Evolutionary conservation across 1,140 invertebrate species (phyloP).

Genomic region (Zaprionus nigranus): DNA sequence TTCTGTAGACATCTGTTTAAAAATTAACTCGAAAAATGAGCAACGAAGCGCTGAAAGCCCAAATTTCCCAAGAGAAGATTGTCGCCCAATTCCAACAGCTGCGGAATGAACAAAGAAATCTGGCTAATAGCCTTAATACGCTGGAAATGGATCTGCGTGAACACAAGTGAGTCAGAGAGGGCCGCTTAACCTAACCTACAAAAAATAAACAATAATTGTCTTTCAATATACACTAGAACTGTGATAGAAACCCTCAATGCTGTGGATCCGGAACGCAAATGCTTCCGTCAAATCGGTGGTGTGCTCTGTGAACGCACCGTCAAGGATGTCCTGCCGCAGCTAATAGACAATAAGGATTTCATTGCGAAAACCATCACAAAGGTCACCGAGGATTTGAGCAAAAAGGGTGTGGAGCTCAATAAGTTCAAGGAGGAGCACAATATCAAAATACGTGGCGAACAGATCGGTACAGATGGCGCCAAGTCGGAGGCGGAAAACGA

Average conservation of each 20-base stretch:
- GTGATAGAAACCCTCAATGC: slow-evolving; percentile 97
- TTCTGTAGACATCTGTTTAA: slow-evolving; percentile 55
- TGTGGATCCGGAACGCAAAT: slow-evolving; percentile 93
- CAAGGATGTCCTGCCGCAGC: slow-evolving; percentile 94
- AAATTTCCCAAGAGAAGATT: slow-evolving; percentile 89
- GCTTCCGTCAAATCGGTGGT: slow-evolving; percentile 96
- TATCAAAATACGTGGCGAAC: slow-evolving; percentile 90
- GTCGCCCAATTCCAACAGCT: slow-evolving; percentile 94
- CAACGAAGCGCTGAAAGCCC: slow-evolving; percentile 60
- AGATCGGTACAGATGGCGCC: slow-evolving; percentile 85
- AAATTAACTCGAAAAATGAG: slow-evolving; percentile 59
- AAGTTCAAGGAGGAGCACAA: slow-evolving; percentile 96
- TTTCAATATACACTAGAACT: slow-evolving; percentile 87
- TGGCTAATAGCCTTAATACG: slow-evolving; percentile 95
- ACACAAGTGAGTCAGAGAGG: slow-evolving; percentile 91
- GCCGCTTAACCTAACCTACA: slow-evolving; percentile 40
- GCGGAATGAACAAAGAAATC: slow-evolving; percentile 93
- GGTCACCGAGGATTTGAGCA: slow-evolving; percentile 91
- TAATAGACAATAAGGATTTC: slow-evolving; percentile 93
- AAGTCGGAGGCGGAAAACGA: slow-evolving; percentile 83
- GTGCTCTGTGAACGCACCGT: slow-evolving; percentile 97
- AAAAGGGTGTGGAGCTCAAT: slow-evolving; percentile 96
- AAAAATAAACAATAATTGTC: slow-evolving; percentile 39
- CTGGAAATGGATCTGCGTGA: slow-evolving; percentile 97
- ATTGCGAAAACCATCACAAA: slow-evolving; percentile 91